Conservation (phyloP, 37 sponge, comb jelly and placozoan species). For the Petrosia ficiformis region DNA sequence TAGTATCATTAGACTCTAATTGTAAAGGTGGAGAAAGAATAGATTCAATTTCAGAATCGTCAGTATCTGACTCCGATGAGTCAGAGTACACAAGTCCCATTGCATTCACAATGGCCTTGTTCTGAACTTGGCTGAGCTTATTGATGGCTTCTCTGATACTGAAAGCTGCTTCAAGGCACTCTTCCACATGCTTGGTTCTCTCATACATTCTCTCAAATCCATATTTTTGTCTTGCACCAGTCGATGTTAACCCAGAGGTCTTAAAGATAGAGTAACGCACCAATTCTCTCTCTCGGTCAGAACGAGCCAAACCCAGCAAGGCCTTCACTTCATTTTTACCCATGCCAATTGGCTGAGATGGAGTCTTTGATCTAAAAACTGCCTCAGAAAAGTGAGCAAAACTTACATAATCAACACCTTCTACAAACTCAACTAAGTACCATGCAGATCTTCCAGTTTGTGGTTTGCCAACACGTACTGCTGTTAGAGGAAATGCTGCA, state of each 20-base stretch:
- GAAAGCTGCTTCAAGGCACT: not conserved
- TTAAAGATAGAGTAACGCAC: conserved; percentile 2
- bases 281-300: conserved; percentile 11
- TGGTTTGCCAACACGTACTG: not conserved
- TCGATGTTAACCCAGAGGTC: conserved; percentile 14
- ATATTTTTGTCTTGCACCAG: conserved; percentile 11
- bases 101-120: conserved; percentile 11
- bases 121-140: conserved; percentile 4
- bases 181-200: conserved; percentile 18
- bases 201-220: conserved; percentile 35
- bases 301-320: conserved; percentile 1
- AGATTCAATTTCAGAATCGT: not conserved
- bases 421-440: not conserved
- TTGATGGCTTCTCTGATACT: conserved; percentile 22
- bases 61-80: not conserved
- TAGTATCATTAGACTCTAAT: not conserved
- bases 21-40: not conserved
- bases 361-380: not conserved
- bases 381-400: not conserved
- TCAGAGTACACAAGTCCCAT: not conserved
- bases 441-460: not conserved
- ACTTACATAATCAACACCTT: conserved; percentile 1
- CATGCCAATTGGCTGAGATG: not conserved
- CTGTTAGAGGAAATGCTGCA: conserved; percentile 12
- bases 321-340: conserved; percentile 3